Base-by-base conservation (phyloP, 2,113 vertebrate species). In the Nymphicus hollandicus region DNA sequence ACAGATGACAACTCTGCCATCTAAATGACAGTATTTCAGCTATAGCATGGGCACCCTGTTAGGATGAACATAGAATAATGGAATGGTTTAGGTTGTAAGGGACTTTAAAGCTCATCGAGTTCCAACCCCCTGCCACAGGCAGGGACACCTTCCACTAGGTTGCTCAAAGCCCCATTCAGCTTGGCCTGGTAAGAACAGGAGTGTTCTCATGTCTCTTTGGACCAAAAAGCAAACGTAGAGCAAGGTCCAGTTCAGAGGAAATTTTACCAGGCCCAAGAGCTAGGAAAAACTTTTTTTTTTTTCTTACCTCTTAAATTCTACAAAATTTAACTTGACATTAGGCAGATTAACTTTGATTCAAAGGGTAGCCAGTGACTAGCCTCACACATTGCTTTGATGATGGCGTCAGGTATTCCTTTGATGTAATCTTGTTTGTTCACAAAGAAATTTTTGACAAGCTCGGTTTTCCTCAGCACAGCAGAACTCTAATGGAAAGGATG, bases 381-480 rank as follows among this genome's bases (percentile, higher is more conserved):
- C 79, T 77, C 74, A 16, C 58, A 5, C 39, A 1, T 11, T 7
- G 86, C 96, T 97, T 94, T 97, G 92, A 93, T 90, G 92, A 33
- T 11, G 68, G 92, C 25, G 35, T 93, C 83, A 88, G 86, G 76
- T 24, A 31, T 93, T 55, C 83, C 83, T 97, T 95, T 97, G 95
- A 95, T 93, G 90, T 72, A 24, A 86, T 81, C 72, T 64, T 49
- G 37, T 78, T 77, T 74, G 7, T 69, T 65, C 90, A 39, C 76
- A 4, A 13, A 56, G 88, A 72, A 65, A 69, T 65, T 61, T 68
- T 69, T 56, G 11, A 5, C 61, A 47, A 41, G 49, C 20, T 19
- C 4, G 0, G 6, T 56, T 88, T 65, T 52, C 71, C 85, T n/a
- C 5, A 4, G 17, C 58, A 4, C 56, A 55, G 66, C 72, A 89